Evolutionary conservation across 1,140 invertebrate genomes (phyloP), one percentile per base, ranked within the genome.

Genomic region (Hyles vespertilio): DNA sequence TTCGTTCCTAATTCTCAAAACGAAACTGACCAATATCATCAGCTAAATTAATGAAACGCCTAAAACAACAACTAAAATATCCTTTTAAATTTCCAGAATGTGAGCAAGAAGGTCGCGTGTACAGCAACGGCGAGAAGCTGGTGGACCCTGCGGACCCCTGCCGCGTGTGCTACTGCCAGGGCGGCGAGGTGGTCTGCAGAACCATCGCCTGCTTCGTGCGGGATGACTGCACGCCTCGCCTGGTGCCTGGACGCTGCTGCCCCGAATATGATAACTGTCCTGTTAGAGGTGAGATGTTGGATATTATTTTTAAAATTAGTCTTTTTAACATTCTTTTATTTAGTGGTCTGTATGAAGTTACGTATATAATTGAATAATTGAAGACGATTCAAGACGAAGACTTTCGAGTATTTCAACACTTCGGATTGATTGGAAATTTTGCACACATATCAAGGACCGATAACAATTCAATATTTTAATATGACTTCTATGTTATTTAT

Each of bases 231-330:
- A 90, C 92, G 70, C 94, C 92, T 59, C 91, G 90, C 59, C 91
- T 92, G 59, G 91, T 94, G 40, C 89, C 92, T 2, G 94, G 94
- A 6, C 90, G 93, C 65, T 95, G 94, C 79, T 95, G 94, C 74
- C 94, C 94, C 2, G 92, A 94, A 70, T 95, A 95, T 76, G 93
- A 95, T 70, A 93, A 95, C 83, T 95, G 94, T 81, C 93, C 94
- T 45, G 91, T 92, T 44, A 90, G 91, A 87, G 92, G 85, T 85
- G 49, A 52, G 52, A 50, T 12, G 36, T 51, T 8, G 5, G 45
- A 47, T 33, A 9, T 47, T 32, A 22, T 43, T 56, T 7, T 50
- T 61, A 47, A 0, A 3, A 47, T 11, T 11, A 2, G 36, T 40
- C 22, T 22, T 22, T 22, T 22, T 22, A 22, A 22, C 22, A 22